Conservation (phyloP, 2,888 invertebrate species). For the Ametastegia equiseti region DNA sequence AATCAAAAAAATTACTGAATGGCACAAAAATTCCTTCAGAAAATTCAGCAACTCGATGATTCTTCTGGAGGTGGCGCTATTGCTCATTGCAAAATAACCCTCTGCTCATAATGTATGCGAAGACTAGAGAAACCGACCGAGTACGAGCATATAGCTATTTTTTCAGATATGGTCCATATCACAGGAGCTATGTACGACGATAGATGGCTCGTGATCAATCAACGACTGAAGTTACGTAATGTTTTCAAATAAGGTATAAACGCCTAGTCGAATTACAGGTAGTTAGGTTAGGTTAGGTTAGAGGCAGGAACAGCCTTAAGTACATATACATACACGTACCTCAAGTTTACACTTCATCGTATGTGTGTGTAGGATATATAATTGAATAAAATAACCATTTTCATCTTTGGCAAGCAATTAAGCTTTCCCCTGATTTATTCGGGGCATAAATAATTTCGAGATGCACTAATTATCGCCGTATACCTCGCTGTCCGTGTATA, state of each 20-base stretch:
- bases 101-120: no score
- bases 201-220: conserved; percentile 3
- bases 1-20: no score
- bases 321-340: conserved; percentile 2
- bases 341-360: background rate
- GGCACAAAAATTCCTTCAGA: no score
- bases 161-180: background rate
- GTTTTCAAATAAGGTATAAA: conserved; percentile 28
- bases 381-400: conserved; percentile 45
- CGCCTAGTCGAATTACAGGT: conserved; percentile 15
- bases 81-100: no score
- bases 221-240: conserved; percentile 2
- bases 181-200: background rate
- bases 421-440: conserved; percentile 72
- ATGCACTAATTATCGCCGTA: conserved; percentile 72
- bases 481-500: conserved; percentile 44
- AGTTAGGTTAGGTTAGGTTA: no score
- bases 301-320: no score
- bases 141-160: no score
- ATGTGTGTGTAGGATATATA: background rate
- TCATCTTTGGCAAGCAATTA: conserved; percentile 66
- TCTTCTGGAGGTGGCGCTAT: no score
- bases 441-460: conserved; percentile 74
- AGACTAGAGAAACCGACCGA: no score
- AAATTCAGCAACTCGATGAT: no score